Conservation (phyloP, 2,888 invertebrate species). For the Drosophila emarginata region DNA sequence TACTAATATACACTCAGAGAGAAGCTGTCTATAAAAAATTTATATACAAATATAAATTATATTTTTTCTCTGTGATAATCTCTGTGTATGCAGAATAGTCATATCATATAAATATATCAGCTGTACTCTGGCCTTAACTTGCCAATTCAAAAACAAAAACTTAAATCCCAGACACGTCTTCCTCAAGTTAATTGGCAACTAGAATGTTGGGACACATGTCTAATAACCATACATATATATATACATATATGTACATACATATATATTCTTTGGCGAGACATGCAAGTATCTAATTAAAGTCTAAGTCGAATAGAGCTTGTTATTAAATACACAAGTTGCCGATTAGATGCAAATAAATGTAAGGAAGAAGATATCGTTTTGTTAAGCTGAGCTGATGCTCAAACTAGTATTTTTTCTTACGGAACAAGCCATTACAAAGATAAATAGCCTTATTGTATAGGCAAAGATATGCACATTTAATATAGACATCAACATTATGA, state of each 20-base stretch:
- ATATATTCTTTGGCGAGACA: conserved; percentile 12
- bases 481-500: conserved; percentile 63
- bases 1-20: background rate
- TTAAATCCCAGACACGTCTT: conserved; percentile 26
- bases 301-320: background rate
- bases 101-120: background rate
- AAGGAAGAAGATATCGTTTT: background rate
- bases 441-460: background rate
- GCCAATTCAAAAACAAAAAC: conserved; percentile 8
- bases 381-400: background rate
- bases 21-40: too few relatives aligned
- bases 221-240: background rate
- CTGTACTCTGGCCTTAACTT: background rate
- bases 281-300: conserved; percentile 13
- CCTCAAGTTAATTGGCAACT: conserved; percentile 20
- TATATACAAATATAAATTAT: too few relatives aligned
- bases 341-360: background rate
- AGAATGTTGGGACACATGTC: conserved; percentile 17
- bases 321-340: background rate
- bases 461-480: conserved; percentile 35
- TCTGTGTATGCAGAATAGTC: too few relatives aligned
- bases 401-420: background rate
- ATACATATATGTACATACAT: background rate
- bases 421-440: background rate
- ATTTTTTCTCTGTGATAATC: too few relatives aligned